These are phyloP conservation scores for Acanthoscelides obtectus DNA, from an alignment of 2,888 invertebrate species.

Conservation along the genomic window DNA sequence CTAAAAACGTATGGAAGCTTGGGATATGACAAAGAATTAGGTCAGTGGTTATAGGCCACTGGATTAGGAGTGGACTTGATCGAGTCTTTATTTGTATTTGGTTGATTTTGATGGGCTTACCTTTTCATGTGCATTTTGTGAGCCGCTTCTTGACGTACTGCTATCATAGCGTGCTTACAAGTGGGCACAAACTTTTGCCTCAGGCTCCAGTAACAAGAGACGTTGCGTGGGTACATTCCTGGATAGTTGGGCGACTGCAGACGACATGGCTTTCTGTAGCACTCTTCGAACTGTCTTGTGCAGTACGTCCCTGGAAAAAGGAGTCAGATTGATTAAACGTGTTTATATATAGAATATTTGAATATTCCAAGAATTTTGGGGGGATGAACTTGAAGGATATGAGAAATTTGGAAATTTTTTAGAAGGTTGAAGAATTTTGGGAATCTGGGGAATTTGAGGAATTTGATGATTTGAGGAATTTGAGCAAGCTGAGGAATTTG, in stretches of 20 bases:
- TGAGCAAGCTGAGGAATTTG: no score
- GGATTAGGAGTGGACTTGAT: no score
- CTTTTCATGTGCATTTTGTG: slow-evolving; percentile 68
- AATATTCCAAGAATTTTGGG: no score
- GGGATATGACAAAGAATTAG: no score
- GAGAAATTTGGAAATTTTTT: no score
- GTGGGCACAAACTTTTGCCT: slow-evolving; percentile 81
- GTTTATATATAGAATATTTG: not conserved
- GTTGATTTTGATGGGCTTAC: not conserved
- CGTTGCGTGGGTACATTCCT: slow-evolving; percentile 82
- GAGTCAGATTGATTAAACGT: not conserved
- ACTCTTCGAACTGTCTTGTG: slow-evolving; percentile 82
- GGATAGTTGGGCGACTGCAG: slow-evolving; percentile 89
- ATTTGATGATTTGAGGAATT: no score
- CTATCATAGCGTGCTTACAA: slow-evolving; percentile 88
- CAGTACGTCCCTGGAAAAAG: slow-evolving; percentile 39
- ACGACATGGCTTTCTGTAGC: slow-evolving; percentile 78
- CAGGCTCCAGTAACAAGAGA: slow-evolving; percentile 86
- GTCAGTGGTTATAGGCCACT: no score
- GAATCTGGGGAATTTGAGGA: no score
- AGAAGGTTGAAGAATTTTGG: no score
- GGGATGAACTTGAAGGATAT: no score
- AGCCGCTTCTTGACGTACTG: slow-evolving; percentile 71
- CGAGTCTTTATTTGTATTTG: no score
- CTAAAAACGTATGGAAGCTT: no score